Conservation (phyloP, 2,888 invertebrate species). For the Calameuta filiformis region DNA sequence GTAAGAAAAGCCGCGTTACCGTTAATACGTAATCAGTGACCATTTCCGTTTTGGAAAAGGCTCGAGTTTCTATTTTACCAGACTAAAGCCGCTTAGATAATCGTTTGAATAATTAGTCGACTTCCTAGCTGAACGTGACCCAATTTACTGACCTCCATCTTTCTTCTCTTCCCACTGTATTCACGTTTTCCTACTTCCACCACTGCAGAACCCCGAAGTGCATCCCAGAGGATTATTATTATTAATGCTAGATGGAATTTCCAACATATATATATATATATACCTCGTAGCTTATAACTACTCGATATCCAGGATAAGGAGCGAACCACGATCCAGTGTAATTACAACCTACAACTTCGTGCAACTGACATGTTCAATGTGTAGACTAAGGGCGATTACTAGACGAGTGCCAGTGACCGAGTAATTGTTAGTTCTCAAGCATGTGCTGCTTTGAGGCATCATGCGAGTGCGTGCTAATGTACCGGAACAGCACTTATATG, state of each 20-base stretch:
- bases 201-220: neutral
- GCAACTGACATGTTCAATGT: conserved; percentile 36
- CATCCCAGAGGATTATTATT: neutral
- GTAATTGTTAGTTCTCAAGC: conserved; percentile 46
- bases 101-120: neutral
- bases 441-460: neutral
- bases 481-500: neutral
- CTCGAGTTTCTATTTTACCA: neutral
- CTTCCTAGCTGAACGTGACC: neutral
- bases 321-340: conserved; percentile 32
- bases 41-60: neutral
- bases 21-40: neutral
- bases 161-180: neutral
- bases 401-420: conserved; percentile 40
- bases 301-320: neutral
- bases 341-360: conserved; percentile 39
- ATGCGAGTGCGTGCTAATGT: neutral
- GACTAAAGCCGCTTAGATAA: neutral
- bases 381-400: conserved; percentile 45
- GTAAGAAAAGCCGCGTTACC: neutral
- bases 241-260: neutral
- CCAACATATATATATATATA: neutral
- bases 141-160: neutral
- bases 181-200: neutral
- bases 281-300: neutral